Base-by-base conservation (phyloP, 2,888 invertebrate species). In the Xestia sexstrigata region DNA sequence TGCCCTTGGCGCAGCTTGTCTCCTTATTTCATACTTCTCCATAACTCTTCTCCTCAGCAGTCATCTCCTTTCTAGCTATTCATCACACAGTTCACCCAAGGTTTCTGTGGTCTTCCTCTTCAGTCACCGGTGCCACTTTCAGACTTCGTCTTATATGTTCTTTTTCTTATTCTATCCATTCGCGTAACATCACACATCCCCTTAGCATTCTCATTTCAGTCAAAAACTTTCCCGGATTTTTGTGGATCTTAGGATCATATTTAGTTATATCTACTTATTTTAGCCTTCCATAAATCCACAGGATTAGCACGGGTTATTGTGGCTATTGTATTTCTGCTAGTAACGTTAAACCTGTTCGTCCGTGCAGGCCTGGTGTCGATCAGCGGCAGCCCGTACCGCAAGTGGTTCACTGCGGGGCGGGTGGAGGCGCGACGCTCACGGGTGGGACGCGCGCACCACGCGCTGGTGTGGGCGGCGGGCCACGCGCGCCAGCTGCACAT, bases 381-480 rank as follows among this genome's bases (percentile, higher is more conserved):
- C 74, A 97, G 98, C 80, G 99, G 99, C 86, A 98, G 99, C 87
- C 99, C 99, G 73, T 99, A 98, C 95, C 97, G 98, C 85, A 98
- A 98, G 92, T 97, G 97, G 91, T 99, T 99, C 96, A 96, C 97
- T 87, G 98, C 99, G 88, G 99, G 99, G 73, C 97, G 98, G 58
- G 98, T 98, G 82, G 98, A 98, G 95, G 98, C 99, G 74, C 97
- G 98, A 85, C 98, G 98, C 90, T 98, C 99, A 60, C 97, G 98
- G 35, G 98, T 99, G 97, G 90, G 83, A 0, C 91, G 93, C 98
- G 89, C 97, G 98, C 86, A 84, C 85, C 87, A 98, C 81, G 98
- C 98, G 55, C 98, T 99, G 47, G 98, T 99, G 78, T 98, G 98
- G 94, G 87, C 88, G 69, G 98, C 98, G 13, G 98, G 97, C 63